Base-by-base conservation (phyloP, 2,888 invertebrate species). In the Tricholauxania praeusta region DNA sequence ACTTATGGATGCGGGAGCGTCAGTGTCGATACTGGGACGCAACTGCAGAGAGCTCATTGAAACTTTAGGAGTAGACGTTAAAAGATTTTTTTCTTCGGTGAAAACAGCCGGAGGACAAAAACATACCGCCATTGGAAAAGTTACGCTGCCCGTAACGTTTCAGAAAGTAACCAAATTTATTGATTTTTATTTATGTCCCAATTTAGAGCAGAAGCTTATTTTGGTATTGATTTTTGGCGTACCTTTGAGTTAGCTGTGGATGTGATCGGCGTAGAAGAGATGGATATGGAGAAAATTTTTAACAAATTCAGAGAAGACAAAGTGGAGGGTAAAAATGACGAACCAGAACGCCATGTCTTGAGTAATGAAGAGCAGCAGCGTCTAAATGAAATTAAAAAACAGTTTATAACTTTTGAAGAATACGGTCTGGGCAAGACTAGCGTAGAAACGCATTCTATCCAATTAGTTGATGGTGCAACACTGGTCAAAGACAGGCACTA, bases 141-240 rank as follows among this genome's bases (percentile, higher is more conserved):
- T 52, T 1, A 12, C 48, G 12, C 15, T 65, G 1, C 15, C 49
- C 10, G 65, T 65, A 2, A 12, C 8, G 1, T 65, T 19, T 28
- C n/a, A 65, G 19, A 22, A 15, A 4, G 51, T 51, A 14, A 8
- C 15, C 1, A 7, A 49, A 3, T n/a, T 15, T 49, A 52, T 65
- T 3, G 28, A 10, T 12, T 62, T 62, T 32, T 62, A 32, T 5
- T 28, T 62, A n/a, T 28, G 28, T n/a, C 62, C 65, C 5, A 48
- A 49, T 65, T 19, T 65, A 22, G 28, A 52, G 3, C 49, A 65
- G 14, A 52, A 2, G 7, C 22, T 19, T 52, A 52, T 12, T 51
- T 65, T 5, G 65, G 65, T 7, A 28, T 65, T 17, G 52, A 52
- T 51, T 65, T 65, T 28, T 65, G 49, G 19, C 8, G 51, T 28